Evolutionary conservation across 2,888 invertebrate genomes (phyloP).

Genomic region (Strigamia maritima): DNA sequence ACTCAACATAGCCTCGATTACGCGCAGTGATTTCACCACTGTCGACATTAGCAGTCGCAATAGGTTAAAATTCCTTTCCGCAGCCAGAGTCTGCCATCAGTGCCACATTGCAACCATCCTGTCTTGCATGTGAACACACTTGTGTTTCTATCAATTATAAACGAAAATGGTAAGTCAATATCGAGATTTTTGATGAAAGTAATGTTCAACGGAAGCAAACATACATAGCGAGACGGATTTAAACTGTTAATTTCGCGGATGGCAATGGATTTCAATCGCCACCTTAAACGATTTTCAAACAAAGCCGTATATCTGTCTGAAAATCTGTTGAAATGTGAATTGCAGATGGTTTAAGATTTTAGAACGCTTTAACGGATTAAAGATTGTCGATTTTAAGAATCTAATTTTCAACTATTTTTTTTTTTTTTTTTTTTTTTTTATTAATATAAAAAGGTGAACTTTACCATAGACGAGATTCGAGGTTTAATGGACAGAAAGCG

Average conservation of each 20-base stretch:
- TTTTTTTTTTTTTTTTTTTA: not conserved
- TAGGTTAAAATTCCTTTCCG: constrained; percentile 16
- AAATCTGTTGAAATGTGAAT: no score
- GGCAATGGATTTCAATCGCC: not conserved
- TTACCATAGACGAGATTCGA: constrained; percentile 99
- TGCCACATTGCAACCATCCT: constrained; percentile 34
- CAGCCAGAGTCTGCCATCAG: constrained; percentile 11
- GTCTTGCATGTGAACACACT: not conserved
- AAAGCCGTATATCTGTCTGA: not conserved
- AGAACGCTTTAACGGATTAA: no score
- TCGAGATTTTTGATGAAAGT: not conserved
- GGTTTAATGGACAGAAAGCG: constrained; percentile 99
- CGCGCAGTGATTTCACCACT: not conserved
- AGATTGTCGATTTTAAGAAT: not conserved
- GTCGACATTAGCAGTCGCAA: not conserved
- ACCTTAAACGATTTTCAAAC: not conserved
- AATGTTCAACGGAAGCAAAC: not conserved
- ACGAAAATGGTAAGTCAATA: constrained; percentile 10
- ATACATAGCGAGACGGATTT: not conserved
- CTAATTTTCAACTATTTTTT: not conserved
- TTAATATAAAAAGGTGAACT: constrained; percentile 99
- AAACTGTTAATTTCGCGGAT: not conserved
- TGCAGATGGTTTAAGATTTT: no score
- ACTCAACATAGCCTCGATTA: not conserved
- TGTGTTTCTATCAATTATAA: not conserved